Conservation (phyloP, 2,797 vertebrate genomes). For the Hippoglossus hippoglossus region DNA sequence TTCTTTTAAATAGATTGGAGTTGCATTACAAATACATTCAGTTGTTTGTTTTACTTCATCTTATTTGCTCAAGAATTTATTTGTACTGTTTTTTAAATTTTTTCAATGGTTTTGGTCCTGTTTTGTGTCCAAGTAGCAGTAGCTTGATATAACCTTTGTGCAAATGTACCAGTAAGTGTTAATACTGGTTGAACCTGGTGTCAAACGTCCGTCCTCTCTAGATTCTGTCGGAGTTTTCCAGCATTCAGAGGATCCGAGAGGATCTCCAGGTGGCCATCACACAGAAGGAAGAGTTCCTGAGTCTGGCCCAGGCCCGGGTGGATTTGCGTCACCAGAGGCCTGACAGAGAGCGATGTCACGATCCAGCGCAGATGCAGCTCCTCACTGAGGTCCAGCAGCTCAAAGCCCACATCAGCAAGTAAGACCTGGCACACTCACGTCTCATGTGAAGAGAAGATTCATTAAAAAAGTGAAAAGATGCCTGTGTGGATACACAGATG, state of each 20-base stretch:
- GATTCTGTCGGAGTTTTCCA: conserved; percentile 86
- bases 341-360: conserved; percentile 88
- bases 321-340: conserved; percentile 85
- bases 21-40: background rate
- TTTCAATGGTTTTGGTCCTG: too few species aligned
- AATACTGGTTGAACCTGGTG: background rate
- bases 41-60: too few species aligned
- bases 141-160: too few species aligned
- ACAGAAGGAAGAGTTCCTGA: conserved; percentile 85
- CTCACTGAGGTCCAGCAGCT: conserved; percentile 87
- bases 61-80: too few species aligned
- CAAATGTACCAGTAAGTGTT: too few species aligned
- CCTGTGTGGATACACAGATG: too few species aligned
- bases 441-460: background rate
- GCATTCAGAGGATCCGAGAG: conserved; percentile 87
- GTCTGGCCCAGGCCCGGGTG: conserved; percentile 86
- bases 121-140: too few species aligned
- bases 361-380: conserved; percentile 85
- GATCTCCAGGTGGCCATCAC: conserved; percentile 84
- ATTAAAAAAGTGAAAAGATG: background rate
- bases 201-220: conserved; percentile 51
- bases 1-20: too few species aligned
- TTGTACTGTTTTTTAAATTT: too few species aligned
- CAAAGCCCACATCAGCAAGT: conserved; percentile 83
- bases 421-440: conserved; percentile 33